phyloP scores from a whole-genome alignment of 2,888 invertebrate species.

The Drosophila ustulata region DNA sequence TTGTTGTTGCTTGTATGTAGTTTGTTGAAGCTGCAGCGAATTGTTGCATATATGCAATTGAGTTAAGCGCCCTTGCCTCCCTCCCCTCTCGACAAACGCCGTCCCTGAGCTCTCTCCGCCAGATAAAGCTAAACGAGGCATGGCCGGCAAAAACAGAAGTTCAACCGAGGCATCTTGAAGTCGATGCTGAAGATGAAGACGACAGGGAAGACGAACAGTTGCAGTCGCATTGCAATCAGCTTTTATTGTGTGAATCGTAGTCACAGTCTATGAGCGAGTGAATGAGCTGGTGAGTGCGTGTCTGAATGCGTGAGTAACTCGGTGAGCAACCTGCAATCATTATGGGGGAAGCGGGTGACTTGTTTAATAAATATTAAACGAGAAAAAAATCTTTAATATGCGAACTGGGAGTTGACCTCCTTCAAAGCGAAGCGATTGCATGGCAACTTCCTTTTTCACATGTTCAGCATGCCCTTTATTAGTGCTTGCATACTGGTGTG shows the following conservation, averaged over 20 bases:
- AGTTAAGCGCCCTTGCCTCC: constrained; percentile 62
- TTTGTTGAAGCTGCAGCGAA: neutral
- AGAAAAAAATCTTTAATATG: constrained; percentile 40
- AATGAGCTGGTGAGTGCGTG: constrained; percentile 22
- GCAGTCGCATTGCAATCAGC: constrained; percentile 52
- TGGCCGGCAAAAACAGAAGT: constrained; percentile 35
- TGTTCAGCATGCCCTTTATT: constrained; percentile 22
- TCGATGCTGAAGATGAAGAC: constrained; percentile 16
- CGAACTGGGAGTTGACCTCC: constrained; percentile 47
- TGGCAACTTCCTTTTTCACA: constrained; percentile 45
- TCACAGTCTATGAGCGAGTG: constrained; percentile 17
- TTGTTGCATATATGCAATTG: constrained; percentile 69
- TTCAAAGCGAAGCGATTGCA: constrained; percentile 44
- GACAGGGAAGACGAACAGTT: constrained; percentile 19
- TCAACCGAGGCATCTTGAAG: constrained; percentile 7
- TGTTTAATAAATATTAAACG: constrained; percentile 52
- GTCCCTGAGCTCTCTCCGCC: neutral
- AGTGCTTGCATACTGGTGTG: neutral
- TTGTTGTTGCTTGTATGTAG: constrained; percentile 28
- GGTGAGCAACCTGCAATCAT: constrained; percentile 49
- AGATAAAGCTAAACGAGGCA: constrained; percentile 65
- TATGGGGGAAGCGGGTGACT: constrained; percentile 9
- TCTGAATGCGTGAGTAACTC: constrained; percentile 53
- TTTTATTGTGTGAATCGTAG: constrained; percentile 43
- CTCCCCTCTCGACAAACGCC: constrained; percentile 2